Conservation (phyloP, 2,888 invertebrate genomes). For the Morpho helenor region DNA sequence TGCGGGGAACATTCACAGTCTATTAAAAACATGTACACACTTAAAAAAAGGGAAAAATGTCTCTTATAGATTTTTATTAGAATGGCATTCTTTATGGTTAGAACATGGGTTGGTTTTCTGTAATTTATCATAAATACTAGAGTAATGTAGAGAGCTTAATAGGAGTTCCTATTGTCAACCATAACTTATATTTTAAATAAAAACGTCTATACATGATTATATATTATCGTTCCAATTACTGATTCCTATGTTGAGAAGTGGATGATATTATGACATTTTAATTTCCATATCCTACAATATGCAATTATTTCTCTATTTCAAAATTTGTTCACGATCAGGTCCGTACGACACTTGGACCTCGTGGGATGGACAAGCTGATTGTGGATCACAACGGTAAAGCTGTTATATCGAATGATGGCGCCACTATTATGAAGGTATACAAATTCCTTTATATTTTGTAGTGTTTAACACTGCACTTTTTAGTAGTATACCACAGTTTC, state of each 20-base stretch:
- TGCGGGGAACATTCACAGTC: too few relatives aligned
- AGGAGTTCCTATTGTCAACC: too few relatives aligned
- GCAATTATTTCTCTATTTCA: background rate
- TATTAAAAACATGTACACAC: too few relatives aligned
- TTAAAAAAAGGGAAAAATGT: too few relatives aligned
- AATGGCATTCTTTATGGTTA: too few relatives aligned
- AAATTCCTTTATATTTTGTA: background rate
- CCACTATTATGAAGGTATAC: slow-evolving; percentile 94
- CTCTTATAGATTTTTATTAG: too few relatives aligned
- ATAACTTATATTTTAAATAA: too few relatives aligned
- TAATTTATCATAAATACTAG: too few relatives aligned
- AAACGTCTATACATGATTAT: slow-evolving; percentile 1
- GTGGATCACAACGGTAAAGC: slow-evolving; percentile 94
- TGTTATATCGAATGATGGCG: slow-evolving; percentile 99
- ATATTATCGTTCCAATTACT: slow-evolving; percentile 11
- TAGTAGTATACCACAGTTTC: too few relatives aligned
- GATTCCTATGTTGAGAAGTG: slow-evolving; percentile 4
- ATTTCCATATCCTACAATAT: background rate
- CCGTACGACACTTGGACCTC: slow-evolving; percentile 97
- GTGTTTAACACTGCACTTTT: too few relatives aligned
- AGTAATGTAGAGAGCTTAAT: too few relatives aligned
- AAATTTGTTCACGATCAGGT: slow-evolving; percentile 45
- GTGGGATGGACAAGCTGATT: slow-evolving; percentile 99
- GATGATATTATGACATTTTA: background rate
- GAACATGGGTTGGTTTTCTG: too few relatives aligned